phyloP scores from a whole-genome alignment of 2,797 vertebrate species.

The Syngnathus rostellatus region DNA sequence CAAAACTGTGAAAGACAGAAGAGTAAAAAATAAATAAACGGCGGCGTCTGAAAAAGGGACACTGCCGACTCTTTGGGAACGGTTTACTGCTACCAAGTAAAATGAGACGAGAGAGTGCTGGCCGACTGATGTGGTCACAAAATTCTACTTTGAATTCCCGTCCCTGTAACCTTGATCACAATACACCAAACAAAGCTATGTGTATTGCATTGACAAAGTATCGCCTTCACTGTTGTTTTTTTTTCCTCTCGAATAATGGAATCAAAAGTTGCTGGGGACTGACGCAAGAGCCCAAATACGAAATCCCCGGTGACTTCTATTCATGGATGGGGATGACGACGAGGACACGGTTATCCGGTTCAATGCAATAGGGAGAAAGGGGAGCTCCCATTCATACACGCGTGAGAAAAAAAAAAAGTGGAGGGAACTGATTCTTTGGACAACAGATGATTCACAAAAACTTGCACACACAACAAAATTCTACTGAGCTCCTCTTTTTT shows the following conservation, averaged over 20 bases:
- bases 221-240: background rate
- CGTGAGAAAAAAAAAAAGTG: background rate
- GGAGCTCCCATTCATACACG: conserved; percentile 4
- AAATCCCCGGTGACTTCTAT: conserved; percentile 4
- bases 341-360: conserved; percentile 1
- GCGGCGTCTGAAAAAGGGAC: background rate
- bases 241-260: background rate
- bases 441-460: background rate
- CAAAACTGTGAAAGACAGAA: background rate
- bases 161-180: background rate
- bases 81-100: background rate
- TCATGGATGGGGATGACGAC: background rate
- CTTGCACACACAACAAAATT: background rate
- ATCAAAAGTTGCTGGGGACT: background rate
- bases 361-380: background rate
- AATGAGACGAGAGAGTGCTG: background rate
- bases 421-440: background rate
- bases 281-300: background rate
- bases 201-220: background rate
- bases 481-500: background rate
- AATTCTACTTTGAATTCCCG: background rate
- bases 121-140: background rate
- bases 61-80: background rate
- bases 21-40: background rate
- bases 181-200: background rate